A percentile compares a stretch with the other conserved stretches of the same genome.
Conservation (phyloP, 2,113 vertebrate genomes). For the Enhydra lutris region DNA sequence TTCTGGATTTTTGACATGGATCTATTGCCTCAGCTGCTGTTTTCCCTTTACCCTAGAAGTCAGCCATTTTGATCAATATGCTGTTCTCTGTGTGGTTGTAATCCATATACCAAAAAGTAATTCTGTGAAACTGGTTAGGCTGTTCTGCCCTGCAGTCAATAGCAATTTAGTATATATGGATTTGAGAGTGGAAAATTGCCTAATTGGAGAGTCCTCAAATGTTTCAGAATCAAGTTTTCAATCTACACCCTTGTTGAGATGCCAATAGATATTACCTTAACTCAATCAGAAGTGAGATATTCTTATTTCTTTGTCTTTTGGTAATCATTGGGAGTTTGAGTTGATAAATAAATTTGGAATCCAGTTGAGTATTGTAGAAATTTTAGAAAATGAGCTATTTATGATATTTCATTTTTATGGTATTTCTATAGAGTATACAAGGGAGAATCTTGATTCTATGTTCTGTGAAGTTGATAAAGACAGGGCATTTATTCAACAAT, state of each 20-base stretch:
- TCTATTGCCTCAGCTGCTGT: background rate
- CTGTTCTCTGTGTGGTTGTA: background rate
- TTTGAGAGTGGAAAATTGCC: constrained; percentile 10
- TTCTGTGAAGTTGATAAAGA: background rate
- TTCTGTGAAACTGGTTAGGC: background rate
- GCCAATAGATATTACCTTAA: background rate
- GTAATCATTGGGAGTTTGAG: background rate
- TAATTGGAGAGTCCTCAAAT: constrained; percentile 6
- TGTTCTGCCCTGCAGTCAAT: background rate
- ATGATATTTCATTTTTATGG: background rate
- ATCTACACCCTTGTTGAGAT: background rate
- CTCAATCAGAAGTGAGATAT: background rate
- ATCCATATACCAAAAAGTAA: background rate
- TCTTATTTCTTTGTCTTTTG: background rate
- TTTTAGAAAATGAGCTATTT: background rate
- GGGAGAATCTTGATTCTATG: background rate
- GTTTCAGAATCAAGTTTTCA: constrained; percentile 38
- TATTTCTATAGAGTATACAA: background rate
- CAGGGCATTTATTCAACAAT: background rate
- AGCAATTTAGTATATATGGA: constrained; percentile 50
- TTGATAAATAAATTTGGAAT: background rate
- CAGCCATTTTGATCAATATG: background rate
- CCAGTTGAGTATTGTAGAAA: background rate
- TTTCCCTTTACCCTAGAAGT: background rate
- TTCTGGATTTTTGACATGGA: background rate